phyloP scores from a whole-genome alignment of 2,797 vertebrate genomes.

The Caiman crocodilus region DNA sequence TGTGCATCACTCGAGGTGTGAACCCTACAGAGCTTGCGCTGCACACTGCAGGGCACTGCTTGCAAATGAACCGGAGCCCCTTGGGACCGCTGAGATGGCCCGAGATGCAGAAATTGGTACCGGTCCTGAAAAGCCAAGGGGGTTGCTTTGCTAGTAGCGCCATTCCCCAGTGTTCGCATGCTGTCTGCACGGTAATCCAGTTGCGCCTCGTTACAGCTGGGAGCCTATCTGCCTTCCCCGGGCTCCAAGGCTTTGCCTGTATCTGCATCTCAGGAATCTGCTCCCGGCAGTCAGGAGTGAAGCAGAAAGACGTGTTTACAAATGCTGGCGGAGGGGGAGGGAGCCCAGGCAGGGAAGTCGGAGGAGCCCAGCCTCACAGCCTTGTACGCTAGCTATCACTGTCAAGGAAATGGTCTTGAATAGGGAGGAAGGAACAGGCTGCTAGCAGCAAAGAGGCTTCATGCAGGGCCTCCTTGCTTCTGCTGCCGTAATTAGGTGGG shows the following conservation, averaged over 20 bases:
- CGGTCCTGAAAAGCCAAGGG: neutral
- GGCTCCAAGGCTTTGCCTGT: neutral
- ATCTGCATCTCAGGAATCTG: slow-evolving; percentile 46
- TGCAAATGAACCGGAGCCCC: neutral
- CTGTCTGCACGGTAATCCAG: fast-evolving
- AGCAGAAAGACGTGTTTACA: neutral
- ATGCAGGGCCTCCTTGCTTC: neutral
- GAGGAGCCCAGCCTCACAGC: neutral
- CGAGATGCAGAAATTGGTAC: neutral
- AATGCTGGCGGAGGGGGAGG: neutral
- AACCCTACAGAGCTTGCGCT: no score
- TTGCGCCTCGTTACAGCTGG: neutral
- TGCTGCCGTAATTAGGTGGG: neutral
- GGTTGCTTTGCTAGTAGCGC: neutral
- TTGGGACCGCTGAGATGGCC: neutral
- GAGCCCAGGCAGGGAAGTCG: neutral
- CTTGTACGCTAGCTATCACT: neutral
- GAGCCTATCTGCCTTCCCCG: neutral
- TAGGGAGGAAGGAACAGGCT: neutral
- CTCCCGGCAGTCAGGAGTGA: slow-evolving; percentile 2
- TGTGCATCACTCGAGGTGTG: neutral
- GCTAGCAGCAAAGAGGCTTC: slow-evolving; percentile 18
- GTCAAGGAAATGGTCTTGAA: slow-evolving; percentile 28
- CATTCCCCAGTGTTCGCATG: neutral
- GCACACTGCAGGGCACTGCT: neutral